These are phyloP conservation scores for Pristiophorus japonicus DNA, from an alignment of 2,113 vertebrate genomes.

Conservation along the genomic window DNA sequence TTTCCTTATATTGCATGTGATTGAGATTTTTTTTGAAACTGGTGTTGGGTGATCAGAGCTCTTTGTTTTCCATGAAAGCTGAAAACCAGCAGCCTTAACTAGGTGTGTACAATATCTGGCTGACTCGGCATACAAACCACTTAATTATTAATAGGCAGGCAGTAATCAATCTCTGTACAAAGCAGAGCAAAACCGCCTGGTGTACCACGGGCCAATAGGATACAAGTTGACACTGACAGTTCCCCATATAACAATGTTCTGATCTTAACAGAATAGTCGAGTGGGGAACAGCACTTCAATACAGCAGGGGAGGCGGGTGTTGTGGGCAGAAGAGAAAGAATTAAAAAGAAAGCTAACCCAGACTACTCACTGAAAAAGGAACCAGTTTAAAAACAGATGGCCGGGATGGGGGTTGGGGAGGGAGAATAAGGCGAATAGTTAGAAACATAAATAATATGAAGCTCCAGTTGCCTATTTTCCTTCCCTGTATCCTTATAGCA, in stretches of 20 bases:
- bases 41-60: too few species aligned
- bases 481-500: background rate
- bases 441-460: background rate
- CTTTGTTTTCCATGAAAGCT: background rate
- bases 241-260: background rate
- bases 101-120: background rate
- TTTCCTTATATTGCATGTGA: background rate
- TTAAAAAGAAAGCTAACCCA: background rate
- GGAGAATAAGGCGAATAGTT: background rate
- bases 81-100: background rate
- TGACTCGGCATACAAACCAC: background rate
- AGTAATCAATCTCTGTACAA: background rate
- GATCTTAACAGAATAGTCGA: too few species aligned
- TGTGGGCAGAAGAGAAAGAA: background rate
- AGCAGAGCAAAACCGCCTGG: background rate
- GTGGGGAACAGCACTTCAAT: background rate
- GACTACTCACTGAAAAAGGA: background rate
- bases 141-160: background rate
- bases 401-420: background rate
- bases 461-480: too few species aligned
- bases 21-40: background rate
- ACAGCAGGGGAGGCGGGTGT: too few species aligned
- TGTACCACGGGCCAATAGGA: background rate
- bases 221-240: background rate
- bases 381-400: background rate